Conservation (phyloP, 1,140 invertebrate species). For the Hyposmocoma kahamanoa region DNA sequence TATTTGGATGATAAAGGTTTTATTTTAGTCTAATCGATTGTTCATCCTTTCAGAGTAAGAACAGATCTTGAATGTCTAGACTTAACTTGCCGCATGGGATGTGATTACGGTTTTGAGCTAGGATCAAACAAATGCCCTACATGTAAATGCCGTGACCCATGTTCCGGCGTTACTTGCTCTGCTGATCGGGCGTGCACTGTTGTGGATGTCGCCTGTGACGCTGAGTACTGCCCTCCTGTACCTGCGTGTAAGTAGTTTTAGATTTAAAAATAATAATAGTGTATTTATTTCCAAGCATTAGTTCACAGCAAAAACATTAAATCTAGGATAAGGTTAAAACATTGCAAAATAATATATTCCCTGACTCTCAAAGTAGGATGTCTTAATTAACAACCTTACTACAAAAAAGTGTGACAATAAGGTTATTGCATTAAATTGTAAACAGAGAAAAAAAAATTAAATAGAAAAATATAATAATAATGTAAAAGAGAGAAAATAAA, state of each 20-base stretch:
- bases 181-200: conserved; percentile 81
- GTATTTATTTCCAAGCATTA: too few relatives aligned
- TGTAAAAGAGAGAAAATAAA: too few relatives aligned
- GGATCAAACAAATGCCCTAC: conserved; percentile 80
- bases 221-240: conserved; percentile 86
- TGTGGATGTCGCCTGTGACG: conserved; percentile 86
- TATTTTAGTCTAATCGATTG: not conserved
- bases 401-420: too few relatives aligned
- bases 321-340: too few relatives aligned
- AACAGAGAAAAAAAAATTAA: too few relatives aligned
- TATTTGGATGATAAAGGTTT: not conserved
- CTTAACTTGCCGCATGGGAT: conserved; percentile 84
- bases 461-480: too few relatives aligned
- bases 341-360: too few relatives aligned
- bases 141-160: conserved; percentile 87
- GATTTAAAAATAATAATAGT: too few relatives aligned
- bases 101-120: conserved; percentile 86
- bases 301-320: too few relatives aligned
- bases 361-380: too few relatives aligned
- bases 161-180: conserved; percentile 77
- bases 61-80: conserved; percentile 78
- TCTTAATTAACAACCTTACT: too few relatives aligned
- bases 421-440: too few relatives aligned
- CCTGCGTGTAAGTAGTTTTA: conserved; percentile 80
- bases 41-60: conserved; percentile 60